phyloP scores from a whole-genome alignment of 2,888 invertebrate genomes.

The Cheilosia impressa region DNA sequence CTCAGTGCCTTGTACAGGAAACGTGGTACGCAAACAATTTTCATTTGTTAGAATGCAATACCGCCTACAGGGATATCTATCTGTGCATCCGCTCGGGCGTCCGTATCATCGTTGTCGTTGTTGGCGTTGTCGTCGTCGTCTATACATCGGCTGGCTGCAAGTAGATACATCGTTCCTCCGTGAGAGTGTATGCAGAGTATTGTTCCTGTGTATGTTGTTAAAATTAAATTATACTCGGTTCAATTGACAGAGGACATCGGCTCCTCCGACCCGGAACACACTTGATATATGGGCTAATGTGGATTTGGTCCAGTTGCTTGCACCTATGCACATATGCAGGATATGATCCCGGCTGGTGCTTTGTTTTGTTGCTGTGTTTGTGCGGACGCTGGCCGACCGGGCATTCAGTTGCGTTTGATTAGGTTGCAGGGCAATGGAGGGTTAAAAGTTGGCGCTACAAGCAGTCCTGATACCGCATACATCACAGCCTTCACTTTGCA shows the following conservation, averaged over 20 bases:
- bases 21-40: constrained; percentile 71
- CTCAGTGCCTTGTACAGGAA: constrained; percentile 44
- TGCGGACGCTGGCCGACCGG: not conserved
- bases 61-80: constrained; percentile 64
- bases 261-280: constrained; percentile 74
- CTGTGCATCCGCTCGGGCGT: constrained; percentile 59
- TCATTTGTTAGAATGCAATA: constrained; percentile 68
- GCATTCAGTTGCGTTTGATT: constrained; percentile 63
- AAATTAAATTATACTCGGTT: constrained; percentile 75
- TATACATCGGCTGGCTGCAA: not conserved
- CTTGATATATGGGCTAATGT: constrained; percentile 75
- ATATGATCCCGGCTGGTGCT: constrained; percentile 46
- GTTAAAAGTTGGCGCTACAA: constrained; percentile 39
- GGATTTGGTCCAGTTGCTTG: constrained; percentile 74
- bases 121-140: not conserved
- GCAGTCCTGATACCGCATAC: constrained; percentile 39
- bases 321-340: constrained; percentile 69
- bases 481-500: constrained; percentile 46
- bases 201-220: constrained; percentile 70
- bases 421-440: constrained; percentile 42
- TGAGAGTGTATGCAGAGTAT: constrained; percentile 47
- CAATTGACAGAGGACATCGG: constrained; percentile 75
- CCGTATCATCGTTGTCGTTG: constrained; percentile 25
- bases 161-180: not conserved
- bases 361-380: constrained; percentile 26